Evolutionary conservation across 2,797 vertebrate species (phyloP), one percentile per base, ranked within the genome.

Genomic region (Luscinia megarhynchos): DNA sequence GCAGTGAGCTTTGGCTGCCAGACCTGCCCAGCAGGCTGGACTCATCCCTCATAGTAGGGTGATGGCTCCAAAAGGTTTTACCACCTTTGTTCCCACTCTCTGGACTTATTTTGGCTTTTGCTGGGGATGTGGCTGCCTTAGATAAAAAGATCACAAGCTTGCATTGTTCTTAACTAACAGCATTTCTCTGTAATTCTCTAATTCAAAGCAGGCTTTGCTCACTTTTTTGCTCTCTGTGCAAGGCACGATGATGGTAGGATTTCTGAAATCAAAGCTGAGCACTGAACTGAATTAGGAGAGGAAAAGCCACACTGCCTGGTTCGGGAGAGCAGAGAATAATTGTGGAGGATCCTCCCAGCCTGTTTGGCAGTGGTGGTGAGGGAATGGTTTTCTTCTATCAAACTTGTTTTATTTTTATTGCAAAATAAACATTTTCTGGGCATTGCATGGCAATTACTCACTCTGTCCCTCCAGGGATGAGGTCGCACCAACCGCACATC

Each of bases 171-270:
- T 92, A 90, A 95, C 58, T 77, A 91, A 66, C 84, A 93, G 84
- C 13, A 9, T 90, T 96, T 95, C 93, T 95, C 93, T 85, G 69
- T 94, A 93, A 93, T 95, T 94, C 84, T 74, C 70, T 96, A 97
- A 97, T 93, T 95, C 93, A 96, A 97, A 97, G 89, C 96, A 97
- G 96, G 48, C 94, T 96, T 94, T 91, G 38, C 96, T 95, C 96
- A 97, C 95, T 97, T 96, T 91, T 92, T 45, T 96, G 78, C 51
- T 96, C 90, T 93, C 70, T 95, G 90, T 92, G 93, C 83, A 96
- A 96, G 85, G 66, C 87, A 73, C 1, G 4, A 94, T 89, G 92
- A 95, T 96, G 94, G 95, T 96, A 95, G 94, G 95, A 97, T 97
- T 97, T 97, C 95, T 23, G 3, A 96, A 97, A 97, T 95, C 96